Percentiles rank a stretch among this genome's conserved stretches.
Evolutionary conservation across 1,140 invertebrate species (phyloP).

Genomic region (Mylabris phalerata): DNA sequence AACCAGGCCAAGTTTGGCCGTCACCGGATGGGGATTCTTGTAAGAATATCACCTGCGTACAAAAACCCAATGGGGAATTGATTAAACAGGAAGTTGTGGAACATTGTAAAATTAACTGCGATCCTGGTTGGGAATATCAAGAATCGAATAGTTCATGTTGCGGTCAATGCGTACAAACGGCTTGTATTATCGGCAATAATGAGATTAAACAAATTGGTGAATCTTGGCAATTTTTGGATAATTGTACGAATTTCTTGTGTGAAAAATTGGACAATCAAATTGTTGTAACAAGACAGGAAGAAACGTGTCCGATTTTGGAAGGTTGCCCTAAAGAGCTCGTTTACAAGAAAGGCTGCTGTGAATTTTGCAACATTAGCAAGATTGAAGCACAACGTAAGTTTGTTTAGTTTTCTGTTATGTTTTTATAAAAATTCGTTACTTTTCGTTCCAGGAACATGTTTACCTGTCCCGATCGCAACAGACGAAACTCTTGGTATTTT

Average conservation of each 20-base stretch:
- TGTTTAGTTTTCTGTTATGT: background rate
- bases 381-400: too few species aligned
- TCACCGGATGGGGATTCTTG: constrained; percentile 51
- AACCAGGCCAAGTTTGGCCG: constrained; percentile 50
- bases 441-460: constrained; percentile 41
- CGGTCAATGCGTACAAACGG: constrained; percentile 59
- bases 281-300: constrained; percentile 47
- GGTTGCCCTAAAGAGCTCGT: constrained; percentile 50
- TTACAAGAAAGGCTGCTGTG: constrained; percentile 59
- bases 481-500: constrained; percentile 52
- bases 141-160: constrained; percentile 54
- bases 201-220: constrained; percentile 47
- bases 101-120: constrained; percentile 42
- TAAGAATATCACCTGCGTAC: constrained; percentile 51
- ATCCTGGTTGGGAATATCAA: constrained; percentile 51
- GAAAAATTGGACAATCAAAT: constrained; percentile 43
- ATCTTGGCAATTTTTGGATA: constrained; percentile 57
- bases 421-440: constrained; percentile 27
- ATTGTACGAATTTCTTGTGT: constrained; percentile 59
- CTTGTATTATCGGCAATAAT: constrained; percentile 53
- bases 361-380: constrained; percentile 51
- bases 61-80: constrained; percentile 45
- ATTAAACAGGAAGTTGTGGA: constrained; percentile 46
- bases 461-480: constrained; percentile 45
- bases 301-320: constrained; percentile 55